Conservation (phyloP, 2,113 vertebrate species). For the Engraulis encrasicolus region DNA sequence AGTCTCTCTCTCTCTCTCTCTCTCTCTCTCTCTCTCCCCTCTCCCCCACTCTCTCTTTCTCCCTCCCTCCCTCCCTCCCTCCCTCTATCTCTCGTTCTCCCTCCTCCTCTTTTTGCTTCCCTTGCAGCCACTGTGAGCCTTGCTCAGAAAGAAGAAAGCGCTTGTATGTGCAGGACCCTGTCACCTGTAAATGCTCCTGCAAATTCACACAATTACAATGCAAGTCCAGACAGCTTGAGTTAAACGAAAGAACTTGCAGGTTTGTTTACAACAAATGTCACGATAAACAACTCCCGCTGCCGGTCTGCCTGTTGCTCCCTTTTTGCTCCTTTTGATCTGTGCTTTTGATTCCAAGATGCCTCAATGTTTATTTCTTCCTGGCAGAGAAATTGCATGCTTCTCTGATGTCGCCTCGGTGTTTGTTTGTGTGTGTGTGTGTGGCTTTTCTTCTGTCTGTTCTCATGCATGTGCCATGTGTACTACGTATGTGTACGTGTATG, state of each 20-base stretch:
- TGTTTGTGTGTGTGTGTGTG: slow-evolving; percentile 53
- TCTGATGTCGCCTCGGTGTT: slow-evolving; percentile 64
- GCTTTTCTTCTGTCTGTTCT: too few species aligned
- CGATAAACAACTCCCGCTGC: slow-evolving; percentile 44
- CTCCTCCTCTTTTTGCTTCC: slow-evolving; percentile 86
- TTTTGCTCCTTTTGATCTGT: not conserved
- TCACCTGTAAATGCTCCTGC: slow-evolving; percentile 99
- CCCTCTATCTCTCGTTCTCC: slow-evolving; percentile 19
- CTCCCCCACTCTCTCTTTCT: slow-evolving; percentile 53
- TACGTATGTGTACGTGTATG: slow-evolving; percentile 34
- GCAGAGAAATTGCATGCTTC: slow-evolving; percentile 73
- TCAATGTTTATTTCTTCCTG: slow-evolving; percentile 2
- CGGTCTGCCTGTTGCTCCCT: too few species aligned
- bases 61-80: slow-evolving; percentile 45
- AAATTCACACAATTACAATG: slow-evolving; percentile 98
- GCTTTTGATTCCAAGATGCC: not conserved
- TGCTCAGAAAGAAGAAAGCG: slow-evolving; percentile 98
- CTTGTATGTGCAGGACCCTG: slow-evolving; percentile 97
- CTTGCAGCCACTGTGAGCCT: slow-evolving; percentile 99
- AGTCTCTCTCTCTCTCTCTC: slow-evolving; percentile 76
- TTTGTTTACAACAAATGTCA: slow-evolving; percentile 85
- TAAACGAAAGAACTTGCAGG: slow-evolving; percentile 99
- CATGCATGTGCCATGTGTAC: too few species aligned
- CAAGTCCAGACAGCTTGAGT: slow-evolving; percentile 97
- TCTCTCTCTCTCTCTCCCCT: slow-evolving; percentile 57